These are phyloP conservation scores for Drosophila obscura DNA, from an alignment of 1,140 invertebrate species.

Conservation along the genomic window DNA sequence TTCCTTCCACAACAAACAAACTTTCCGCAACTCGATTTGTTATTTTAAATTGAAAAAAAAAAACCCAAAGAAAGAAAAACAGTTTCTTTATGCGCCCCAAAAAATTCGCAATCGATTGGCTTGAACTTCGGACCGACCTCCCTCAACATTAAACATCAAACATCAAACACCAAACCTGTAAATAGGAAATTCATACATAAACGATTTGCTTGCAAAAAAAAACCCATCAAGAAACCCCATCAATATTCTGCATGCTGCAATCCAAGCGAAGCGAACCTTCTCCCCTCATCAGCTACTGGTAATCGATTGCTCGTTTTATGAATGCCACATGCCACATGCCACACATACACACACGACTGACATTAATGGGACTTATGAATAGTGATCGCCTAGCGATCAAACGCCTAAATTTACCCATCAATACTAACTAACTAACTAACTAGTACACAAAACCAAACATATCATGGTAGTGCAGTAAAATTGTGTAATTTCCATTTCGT, in stretches of 20 bases:
- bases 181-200: slow-evolving; percentile 3
- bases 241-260: slow-evolving; percentile 19
- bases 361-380: slow-evolving; percentile 15
- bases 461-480: slow-evolving; percentile 18
- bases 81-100: background rate
- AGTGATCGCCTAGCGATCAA: slow-evolving; percentile 2
- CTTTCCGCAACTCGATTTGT: slow-evolving; percentile 34
- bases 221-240: background rate
- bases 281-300: slow-evolving; percentile 7
- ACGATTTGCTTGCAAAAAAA: slow-evolving; percentile 25
- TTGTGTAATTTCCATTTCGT: slow-evolving; percentile 37
- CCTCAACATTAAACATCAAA: no score
- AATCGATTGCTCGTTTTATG: slow-evolving; percentile 32
- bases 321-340: slow-evolving; percentile 18
- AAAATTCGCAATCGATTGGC: slow-evolving; percentile 44
- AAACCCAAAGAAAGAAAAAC: slow-evolving; percentile 23
- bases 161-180: background rate
- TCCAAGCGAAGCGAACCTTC: background rate
- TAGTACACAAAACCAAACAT: background rate
- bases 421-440: background rate
- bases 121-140: background rate
- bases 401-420: background rate
- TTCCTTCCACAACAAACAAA: slow-evolving; percentile 31
- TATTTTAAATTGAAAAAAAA: slow-evolving; percentile 44
- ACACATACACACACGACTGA: slow-evolving; percentile 3